A percentile compares a stretch with the other conserved stretches of the same genome.
phyloP scores from a whole-genome alignment of 2,888 invertebrate genomes.

The Tanytarsus gracilentus region DNA sequence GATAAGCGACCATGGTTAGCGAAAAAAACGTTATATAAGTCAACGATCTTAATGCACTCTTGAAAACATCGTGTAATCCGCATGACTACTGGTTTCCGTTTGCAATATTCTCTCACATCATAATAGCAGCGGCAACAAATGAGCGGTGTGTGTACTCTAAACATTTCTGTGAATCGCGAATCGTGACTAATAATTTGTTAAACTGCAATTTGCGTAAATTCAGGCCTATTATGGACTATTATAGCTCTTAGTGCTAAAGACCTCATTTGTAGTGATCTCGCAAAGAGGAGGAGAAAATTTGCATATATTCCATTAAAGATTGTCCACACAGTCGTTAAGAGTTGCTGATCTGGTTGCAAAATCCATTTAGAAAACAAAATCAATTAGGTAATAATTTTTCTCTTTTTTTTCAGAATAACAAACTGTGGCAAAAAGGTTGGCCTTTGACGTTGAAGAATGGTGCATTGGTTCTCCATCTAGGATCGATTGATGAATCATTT shows the following conservation, averaged over 20 bases:
- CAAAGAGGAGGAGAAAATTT: no score
- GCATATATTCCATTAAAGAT: no score
- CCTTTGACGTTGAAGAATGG: conserved; percentile 53
- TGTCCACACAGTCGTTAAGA: no score
- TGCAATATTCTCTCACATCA: neutral
- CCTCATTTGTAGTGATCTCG: no score
- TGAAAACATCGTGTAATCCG: conserved; percentile 2
- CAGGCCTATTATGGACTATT: conserved; percentile 17
- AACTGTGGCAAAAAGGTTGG: conserved; percentile 53
- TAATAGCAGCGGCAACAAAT: neutral
- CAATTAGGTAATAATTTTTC: no score
- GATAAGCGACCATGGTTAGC: no score
- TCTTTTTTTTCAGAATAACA: conserved; percentile 46
- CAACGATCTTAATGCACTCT: conserved; percentile 14
- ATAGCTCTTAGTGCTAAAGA: conserved; percentile 16
- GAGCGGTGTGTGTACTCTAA: neutral
- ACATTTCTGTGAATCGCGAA: conserved; percentile 12
- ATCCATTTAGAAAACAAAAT: no score
- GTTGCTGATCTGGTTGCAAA: no score
- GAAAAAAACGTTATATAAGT: no score
- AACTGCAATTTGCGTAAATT: conserved; percentile 28
- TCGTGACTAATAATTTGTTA: conserved; percentile 28
- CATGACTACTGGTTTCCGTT: no score
- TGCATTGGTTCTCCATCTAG: conserved; percentile 55
- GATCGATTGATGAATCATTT: conserved; percentile 52